Evolutionary conservation across 1,140 invertebrate genomes (phyloP).

Genomic region (Magallana gigas): DNA sequence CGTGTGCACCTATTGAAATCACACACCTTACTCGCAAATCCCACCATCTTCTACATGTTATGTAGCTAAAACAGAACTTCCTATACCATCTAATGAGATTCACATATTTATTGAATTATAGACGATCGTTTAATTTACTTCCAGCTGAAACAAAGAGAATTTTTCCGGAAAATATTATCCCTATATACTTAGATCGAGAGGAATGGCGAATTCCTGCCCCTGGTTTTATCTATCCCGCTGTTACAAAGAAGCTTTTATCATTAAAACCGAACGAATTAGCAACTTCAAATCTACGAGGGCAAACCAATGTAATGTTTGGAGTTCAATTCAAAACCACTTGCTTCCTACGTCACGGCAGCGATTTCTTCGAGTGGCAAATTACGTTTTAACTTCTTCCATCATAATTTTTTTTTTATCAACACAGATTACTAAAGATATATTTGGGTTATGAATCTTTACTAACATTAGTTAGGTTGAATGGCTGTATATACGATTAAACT

Average conservation of each 20-base stretch:
- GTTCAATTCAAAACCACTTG: too few species aligned
- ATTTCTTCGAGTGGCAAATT: too few species aligned
- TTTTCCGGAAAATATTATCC: background rate
- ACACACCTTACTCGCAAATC: background rate
- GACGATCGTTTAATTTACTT: constrained; percentile 19
- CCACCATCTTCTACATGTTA: constrained; percentile 4
- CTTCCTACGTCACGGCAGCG: too few species aligned
- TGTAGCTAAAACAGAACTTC: constrained; percentile 5
- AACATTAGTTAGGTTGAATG: background rate
- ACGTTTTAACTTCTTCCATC: too few species aligned
- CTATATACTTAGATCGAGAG: background rate
- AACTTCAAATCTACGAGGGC: constrained; percentile 10
- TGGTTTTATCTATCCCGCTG: constrained; percentile 30
- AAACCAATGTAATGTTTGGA: constrained; percentile 1
- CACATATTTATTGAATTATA: constrained; percentile 33
- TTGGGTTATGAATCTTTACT: background rate
- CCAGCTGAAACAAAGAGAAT: constrained; percentile 7
- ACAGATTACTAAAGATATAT: background rate
- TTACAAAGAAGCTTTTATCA: constrained; percentile 24
- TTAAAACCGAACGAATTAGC: constrained; percentile 21
- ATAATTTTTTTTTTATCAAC: background rate
- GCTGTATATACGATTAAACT: background rate
- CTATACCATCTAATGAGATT: constrained; percentile 14
- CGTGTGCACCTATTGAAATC: constrained; percentile 9
- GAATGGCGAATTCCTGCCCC: background rate